Conservation (phyloP, 2,797 vertebrate genomes). For the Decapterus maruadsi region DNA sequence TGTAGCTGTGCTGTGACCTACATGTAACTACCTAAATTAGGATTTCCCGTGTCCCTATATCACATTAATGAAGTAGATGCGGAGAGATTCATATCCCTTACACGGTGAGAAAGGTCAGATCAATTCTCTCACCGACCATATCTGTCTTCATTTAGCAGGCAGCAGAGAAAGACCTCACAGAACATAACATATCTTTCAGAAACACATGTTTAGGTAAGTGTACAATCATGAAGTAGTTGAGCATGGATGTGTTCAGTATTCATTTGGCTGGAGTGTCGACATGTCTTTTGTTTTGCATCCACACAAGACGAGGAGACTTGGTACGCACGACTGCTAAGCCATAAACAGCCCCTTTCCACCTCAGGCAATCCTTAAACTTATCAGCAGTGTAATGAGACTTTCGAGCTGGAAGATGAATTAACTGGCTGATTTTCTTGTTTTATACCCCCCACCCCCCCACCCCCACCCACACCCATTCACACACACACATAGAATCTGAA, state of each 20-base stretch:
- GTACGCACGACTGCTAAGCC: slow-evolving; percentile 70
- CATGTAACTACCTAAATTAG: slow-evolving; percentile 74
- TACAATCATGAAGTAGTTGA: slow-evolving; percentile 72
- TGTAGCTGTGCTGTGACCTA: slow-evolving; percentile 69
- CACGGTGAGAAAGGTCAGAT: slow-evolving; percentile 82
- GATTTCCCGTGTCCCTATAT: slow-evolving; percentile 68
- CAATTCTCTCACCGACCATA: slow-evolving; percentile 72
- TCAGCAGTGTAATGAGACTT: slow-evolving; percentile 86
- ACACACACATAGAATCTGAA: slow-evolving; percentile 59
- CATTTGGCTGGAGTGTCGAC: slow-evolving; percentile 69
- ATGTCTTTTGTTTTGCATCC: slow-evolving; percentile 80
- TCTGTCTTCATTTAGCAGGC: slow-evolving; percentile 82
- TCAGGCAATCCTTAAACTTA: slow-evolving; percentile 84
- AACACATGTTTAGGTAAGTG: slow-evolving; percentile 76
- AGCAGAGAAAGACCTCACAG: slow-evolving; percentile 35
- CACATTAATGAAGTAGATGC: slow-evolving; percentile 77
- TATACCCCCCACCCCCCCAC: slow-evolving; percentile 18
- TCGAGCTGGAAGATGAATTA: slow-evolving; percentile 87
- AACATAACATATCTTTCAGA: slow-evolving; percentile 46
- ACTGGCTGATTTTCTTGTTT: slow-evolving; percentile 81
- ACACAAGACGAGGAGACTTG: slow-evolving; percentile 69
- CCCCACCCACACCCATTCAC: neutral
- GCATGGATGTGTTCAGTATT: slow-evolving; percentile 61
- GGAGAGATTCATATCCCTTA: slow-evolving; percentile 80
- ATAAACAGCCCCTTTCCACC: slow-evolving; percentile 78